phyloP scores from a whole-genome alignment of 2,113 vertebrate genomes.

The Chaetops frenatus region DNA sequence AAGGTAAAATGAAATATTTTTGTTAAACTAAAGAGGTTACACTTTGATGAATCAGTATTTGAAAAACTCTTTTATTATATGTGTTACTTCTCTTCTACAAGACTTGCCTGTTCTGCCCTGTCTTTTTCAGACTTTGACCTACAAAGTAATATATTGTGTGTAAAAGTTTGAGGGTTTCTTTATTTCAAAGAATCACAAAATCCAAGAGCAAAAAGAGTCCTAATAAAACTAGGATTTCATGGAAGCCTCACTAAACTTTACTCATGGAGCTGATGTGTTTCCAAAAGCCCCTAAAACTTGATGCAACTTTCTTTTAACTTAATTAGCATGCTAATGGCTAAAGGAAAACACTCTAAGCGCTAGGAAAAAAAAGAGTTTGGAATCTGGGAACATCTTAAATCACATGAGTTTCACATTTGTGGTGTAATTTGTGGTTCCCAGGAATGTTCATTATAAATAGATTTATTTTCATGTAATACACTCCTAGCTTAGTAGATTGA shows the following conservation, averaged over 20 bases:
- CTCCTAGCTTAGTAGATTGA: neutral
- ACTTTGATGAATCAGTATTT: neutral
- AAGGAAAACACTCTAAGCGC: neutral
- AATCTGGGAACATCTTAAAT: slow-evolving; percentile 35
- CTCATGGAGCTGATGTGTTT: neutral
- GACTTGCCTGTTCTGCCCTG: neutral
- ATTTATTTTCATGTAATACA: slow-evolving; percentile 27
- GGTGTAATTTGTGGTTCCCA: slow-evolving; percentile 26
- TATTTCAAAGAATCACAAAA: neutral
- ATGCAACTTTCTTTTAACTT: slow-evolving; percentile 15
- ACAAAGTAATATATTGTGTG: neutral
- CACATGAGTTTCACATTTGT: slow-evolving; percentile 39
- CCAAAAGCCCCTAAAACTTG: neutral
- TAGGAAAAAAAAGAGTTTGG: neutral
- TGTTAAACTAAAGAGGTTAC: neutral
- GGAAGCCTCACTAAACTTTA: neutral
- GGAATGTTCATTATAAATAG: slow-evolving; percentile 31
- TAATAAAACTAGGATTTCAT: neutral
- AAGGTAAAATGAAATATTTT: neutral
- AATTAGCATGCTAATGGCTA: neutral
- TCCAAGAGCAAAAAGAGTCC: neutral
- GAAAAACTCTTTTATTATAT: neutral
- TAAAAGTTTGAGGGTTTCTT: neutral
- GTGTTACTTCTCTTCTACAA: neutral
- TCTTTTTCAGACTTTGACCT: neutral